Conservation (phyloP, 2,888 invertebrate genomes). For the Ophion costatus region DNA sequence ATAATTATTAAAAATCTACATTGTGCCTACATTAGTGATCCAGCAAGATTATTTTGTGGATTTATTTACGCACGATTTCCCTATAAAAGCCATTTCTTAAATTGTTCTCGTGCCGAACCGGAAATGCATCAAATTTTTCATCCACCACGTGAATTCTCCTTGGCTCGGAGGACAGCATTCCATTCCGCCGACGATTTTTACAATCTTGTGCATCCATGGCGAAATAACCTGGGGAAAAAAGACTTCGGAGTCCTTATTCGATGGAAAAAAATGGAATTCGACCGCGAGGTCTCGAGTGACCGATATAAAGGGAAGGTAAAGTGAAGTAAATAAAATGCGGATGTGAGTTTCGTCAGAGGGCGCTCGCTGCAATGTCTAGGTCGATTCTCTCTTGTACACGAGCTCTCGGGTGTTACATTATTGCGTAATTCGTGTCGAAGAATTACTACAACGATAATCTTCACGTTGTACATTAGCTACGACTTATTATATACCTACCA, state of each 20-base stretch:
- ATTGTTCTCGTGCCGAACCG: slow-evolving; percentile 22
- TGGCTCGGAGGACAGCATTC: not conserved
- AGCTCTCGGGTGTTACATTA: slow-evolving; percentile 41
- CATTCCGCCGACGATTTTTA: not conserved
- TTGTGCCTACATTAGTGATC: not conserved
- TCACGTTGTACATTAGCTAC: slow-evolving; percentile 33
- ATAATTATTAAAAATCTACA: not conserved
- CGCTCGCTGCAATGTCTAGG: slow-evolving; percentile 62
- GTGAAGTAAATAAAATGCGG: slow-evolving; percentile 27
- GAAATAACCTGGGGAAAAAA: not conserved
- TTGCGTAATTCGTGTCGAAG: slow-evolving; percentile 55
- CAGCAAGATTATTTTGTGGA: not conserved
- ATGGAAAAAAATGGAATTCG: slow-evolving; percentile 31
- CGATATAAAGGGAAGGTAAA: not conserved
- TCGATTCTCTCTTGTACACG: slow-evolving; percentile 40
- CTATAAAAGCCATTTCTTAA: not conserved
- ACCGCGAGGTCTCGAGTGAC: slow-evolving; percentile 29
- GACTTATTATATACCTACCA: slow-evolving; percentile 27
- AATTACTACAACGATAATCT: slow-evolving; percentile 45
- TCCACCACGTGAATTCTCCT: not conserved
- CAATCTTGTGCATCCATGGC: not conserved
- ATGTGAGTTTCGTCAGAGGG: slow-evolving; percentile 42
- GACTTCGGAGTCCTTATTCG: slow-evolving; percentile 23
- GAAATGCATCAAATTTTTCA: slow-evolving; percentile 26
- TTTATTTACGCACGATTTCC: not conserved